Evolutionary conservation across 2,888 invertebrate genomes (phyloP).

Genomic region (Pyrgus malvae): DNA sequence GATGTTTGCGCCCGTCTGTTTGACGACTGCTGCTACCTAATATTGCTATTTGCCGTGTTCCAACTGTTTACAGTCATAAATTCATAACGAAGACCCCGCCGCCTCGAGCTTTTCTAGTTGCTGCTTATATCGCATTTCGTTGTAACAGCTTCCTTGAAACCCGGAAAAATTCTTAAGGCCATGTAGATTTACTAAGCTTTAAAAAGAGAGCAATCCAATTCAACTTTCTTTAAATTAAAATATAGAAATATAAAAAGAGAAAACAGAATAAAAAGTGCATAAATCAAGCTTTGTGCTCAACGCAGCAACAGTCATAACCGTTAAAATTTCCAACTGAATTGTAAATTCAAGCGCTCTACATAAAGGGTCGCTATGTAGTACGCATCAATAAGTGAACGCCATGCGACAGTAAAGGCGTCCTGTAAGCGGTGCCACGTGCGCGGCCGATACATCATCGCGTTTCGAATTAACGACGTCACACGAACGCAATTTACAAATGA

Average conservation of each 20-base stretch:
- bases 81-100: slow-evolving; percentile 36
- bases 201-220: neutral
- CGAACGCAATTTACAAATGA: slow-evolving; percentile 50
- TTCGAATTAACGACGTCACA: slow-evolving; percentile 65
- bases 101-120: slow-evolving; percentile 22
- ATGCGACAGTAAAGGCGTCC: slow-evolving; percentile 6
- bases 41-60: slow-evolving; percentile 36
- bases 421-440: slow-evolving; percentile 36
- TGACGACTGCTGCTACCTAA: slow-evolving; percentile 35
- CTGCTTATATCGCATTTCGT: neutral
- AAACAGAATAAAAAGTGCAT: neutral
- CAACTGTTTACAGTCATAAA: slow-evolving; percentile 39
- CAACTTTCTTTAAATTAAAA: neutral
- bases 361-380: slow-evolving; percentile 6
- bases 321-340: slow-evolving; percentile 14
- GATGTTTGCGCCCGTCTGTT: slow-evolving; percentile 37
- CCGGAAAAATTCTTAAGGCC: neutral
- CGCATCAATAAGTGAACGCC: slow-evolving; percentile 20
- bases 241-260: neutral
- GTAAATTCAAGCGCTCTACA: slow-evolving; percentile 14
- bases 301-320: neutral
- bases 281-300: neutral
- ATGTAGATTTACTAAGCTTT: neutral
- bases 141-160: neutral
- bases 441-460: slow-evolving; percentile 56